A percentile compares a stretch with the other conserved stretches of the same genome.
Evolutionary conservation across 2,888 invertebrate species (phyloP).

Genomic region (Cephus runcator): DNA sequence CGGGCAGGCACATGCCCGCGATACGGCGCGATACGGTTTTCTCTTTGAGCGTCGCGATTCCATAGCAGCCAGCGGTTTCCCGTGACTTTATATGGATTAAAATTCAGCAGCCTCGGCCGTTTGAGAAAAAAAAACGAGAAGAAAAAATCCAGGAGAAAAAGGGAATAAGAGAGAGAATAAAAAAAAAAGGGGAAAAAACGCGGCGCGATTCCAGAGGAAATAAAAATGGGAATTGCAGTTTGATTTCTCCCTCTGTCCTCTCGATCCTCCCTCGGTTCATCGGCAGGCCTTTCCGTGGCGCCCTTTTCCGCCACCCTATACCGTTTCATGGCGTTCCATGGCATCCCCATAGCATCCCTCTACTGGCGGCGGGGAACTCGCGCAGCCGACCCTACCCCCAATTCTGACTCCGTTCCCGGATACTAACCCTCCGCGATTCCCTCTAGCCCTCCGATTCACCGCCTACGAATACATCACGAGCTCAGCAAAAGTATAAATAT

Average conservation of each 20-base stretch:
- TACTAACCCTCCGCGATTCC: slow-evolving; percentile 25
- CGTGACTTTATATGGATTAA: slow-evolving; percentile 48
- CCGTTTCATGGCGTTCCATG: slow-evolving; percentile 13
- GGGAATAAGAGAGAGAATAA: no score
- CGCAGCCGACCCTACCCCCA: slow-evolving; percentile 19
- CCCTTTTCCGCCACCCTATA: slow-evolving; percentile 30
- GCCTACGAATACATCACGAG: slow-evolving; percentile 50
- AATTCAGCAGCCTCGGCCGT: slow-evolving; percentile 35
- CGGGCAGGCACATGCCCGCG: no score
- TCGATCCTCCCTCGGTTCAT: slow-evolving; percentile 23
- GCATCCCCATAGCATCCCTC: slow-evolving; percentile 21
- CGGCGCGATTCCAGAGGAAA: slow-evolving; percentile 39
- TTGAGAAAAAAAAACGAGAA: slow-evolving; percentile 1
- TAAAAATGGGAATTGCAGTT: slow-evolving; percentile 62
- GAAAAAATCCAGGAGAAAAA: no score
- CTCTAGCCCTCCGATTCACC: slow-evolving; percentile 32
- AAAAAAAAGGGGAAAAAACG: slow-evolving; percentile 16
- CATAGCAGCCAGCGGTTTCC: slow-evolving; percentile 14
- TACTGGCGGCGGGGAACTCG: background rate
- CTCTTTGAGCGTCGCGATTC: no score
- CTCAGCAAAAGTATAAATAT: slow-evolving; percentile 51
- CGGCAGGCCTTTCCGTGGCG: slow-evolving; percentile 20
- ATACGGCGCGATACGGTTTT: no score
- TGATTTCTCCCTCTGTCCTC: slow-evolving; percentile 40
- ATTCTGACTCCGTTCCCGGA: slow-evolving; percentile 20